Evolutionary conservation across 2,113 vertebrate genomes (phyloP), one percentile per base, ranked within the genome.

Genomic region (Pachycephala philippinensis): DNA sequence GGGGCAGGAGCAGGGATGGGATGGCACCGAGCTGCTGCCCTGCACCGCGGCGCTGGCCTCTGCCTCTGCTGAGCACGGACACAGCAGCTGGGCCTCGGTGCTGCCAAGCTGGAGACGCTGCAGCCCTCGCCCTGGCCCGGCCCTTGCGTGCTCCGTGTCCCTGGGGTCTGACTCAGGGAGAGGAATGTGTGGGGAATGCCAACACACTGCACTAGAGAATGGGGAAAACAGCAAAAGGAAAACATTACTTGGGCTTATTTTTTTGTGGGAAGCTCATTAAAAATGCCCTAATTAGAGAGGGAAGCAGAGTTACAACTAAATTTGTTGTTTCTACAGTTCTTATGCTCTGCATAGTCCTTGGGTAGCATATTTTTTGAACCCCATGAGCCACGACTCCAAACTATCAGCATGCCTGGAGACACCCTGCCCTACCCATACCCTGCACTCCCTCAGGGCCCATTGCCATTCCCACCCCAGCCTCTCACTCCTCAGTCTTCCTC

Each of bases 181-280:
- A 96, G 90, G 92, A 96, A 96, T 94, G 93, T 6, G 33, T 35
- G 65, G 65, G 47, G 81, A 81, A 71, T 68, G 95, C 95, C 93
- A 96, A 12, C 33, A 31, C 1, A 3, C 77, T 84, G 44, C 70
- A 84, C 80, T 35, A 47, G 39, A 81, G 81, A 50, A 63, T 47
- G 45, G 47, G 61, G 44, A 91, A 94, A 95, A 91, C 81, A 94
- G 70, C 81, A 64, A 87, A 78, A 93, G 65, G 35, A 91, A 89
- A 91, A 84, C 15, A 52, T 53, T 69, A 49, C 54, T 78, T 47
- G 44, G 27, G 30, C 21, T 85, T 69, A 4, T 33, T 77, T 85
- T 70, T 70, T 42, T 60, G 6, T 8, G 17, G 45, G 44, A 81
- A 78, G 77, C 35, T 84, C 15, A 65, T 69, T 56, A 45, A 64